Evolutionary conservation across 2,888 invertebrate species (phyloP).

Genomic region (Platypus cylindrus): DNA sequence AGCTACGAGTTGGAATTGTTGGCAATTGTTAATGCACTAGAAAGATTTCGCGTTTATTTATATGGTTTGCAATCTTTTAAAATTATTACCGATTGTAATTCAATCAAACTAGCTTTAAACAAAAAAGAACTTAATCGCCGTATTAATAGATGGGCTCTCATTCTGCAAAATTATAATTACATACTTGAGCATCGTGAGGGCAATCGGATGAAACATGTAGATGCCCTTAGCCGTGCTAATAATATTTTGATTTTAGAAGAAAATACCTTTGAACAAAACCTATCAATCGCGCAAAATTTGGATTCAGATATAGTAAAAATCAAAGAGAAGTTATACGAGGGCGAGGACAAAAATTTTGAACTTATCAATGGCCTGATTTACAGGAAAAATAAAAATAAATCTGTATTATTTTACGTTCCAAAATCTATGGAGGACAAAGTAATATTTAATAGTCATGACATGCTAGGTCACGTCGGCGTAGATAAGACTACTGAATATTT

Average conservation of each 20-base stretch:
- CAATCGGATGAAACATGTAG: slow-evolving; percentile 8
- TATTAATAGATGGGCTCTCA: slow-evolving; percentile 6
- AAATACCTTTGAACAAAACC: slow-evolving; percentile 9
- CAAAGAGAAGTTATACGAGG: not conserved
- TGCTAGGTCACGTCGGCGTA: slow-evolving; percentile 4
- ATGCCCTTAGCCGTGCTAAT: slow-evolving; percentile 7
- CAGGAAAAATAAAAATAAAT: slow-evolving; percentile 1
- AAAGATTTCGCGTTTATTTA: slow-evolving; percentile 23
- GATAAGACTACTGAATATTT: slow-evolving; percentile 4
- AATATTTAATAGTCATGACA: slow-evolving; percentile 1
- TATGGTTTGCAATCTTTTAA: slow-evolving; percentile 3
- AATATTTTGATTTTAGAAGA: slow-evolving; percentile 8
- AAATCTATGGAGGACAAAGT: slow-evolving; percentile 2
- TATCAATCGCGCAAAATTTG: slow-evolving; percentile 6
- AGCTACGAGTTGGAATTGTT: slow-evolving; percentile 24
- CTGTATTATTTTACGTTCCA: slow-evolving; percentile 5
- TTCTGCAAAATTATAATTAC: slow-evolving; percentile 6
- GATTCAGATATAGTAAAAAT: slow-evolving; percentile 2
- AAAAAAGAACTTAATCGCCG: slow-evolving; percentile 6
- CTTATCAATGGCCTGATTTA: slow-evolving; percentile 2
- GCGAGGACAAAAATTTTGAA: slow-evolving; percentile 1
- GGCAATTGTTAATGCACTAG: slow-evolving; percentile 17
- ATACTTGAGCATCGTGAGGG: slow-evolving; percentile 6
- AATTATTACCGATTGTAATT: slow-evolving; percentile 6
- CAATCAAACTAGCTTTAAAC: slow-evolving; percentile 5